Evolutionary conservation across 2,797 vertebrate species (phyloP).

Genomic region (Enteromius paludinosus): DNA sequence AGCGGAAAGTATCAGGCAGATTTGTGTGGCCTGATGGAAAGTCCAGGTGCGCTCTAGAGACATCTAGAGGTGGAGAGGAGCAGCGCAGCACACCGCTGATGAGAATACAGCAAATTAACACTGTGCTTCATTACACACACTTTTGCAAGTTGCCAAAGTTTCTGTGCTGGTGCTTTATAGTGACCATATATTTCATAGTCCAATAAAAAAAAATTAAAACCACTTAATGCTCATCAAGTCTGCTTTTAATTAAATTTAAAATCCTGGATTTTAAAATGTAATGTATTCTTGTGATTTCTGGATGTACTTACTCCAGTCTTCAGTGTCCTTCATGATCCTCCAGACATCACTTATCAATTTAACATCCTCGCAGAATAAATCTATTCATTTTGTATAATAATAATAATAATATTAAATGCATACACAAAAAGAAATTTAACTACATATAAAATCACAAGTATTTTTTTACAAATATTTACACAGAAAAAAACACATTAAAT

Average conservation of each 20-base stretch:
- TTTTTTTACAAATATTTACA: background rate
- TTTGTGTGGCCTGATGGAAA: slow-evolving; percentile 18
- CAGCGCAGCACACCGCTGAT: background rate
- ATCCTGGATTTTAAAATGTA: background rate
- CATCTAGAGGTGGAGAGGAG: slow-evolving; percentile 15
- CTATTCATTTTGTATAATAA: background rate
- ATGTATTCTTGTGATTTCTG: background rate
- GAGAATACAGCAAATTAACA: background rate
- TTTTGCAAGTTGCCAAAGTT: background rate
- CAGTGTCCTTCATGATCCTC: background rate
- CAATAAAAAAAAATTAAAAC: background rate
- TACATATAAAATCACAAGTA: no score
- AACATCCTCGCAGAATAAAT: background rate
- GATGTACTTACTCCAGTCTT: background rate
- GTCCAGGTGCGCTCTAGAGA: background rate
- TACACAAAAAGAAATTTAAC: background rate
- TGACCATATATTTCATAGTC: background rate
- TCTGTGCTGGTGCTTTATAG: background rate
- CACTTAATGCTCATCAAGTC: background rate
- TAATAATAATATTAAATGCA: background rate
- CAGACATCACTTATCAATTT: background rate
- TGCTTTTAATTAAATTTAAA: background rate
- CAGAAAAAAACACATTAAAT: background rate
- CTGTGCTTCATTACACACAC: background rate
- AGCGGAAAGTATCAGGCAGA: background rate